Evolutionary conservation across 2,888 invertebrate genomes (phyloP).

Genomic region (Eretmocerus hayati): DNA sequence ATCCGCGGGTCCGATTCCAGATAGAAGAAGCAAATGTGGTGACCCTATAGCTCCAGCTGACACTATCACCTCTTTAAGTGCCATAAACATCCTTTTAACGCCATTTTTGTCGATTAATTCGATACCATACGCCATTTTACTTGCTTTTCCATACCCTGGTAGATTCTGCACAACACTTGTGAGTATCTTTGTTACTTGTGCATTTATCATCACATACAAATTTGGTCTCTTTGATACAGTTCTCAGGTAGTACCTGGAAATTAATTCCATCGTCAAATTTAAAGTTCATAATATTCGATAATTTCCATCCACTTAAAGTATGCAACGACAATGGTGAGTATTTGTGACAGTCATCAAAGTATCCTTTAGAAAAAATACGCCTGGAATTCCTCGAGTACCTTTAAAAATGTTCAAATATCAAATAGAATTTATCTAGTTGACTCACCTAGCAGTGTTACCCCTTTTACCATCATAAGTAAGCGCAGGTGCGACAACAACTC

Average conservation of each 20-base stretch:
- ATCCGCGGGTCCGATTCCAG: constrained; percentile 50
- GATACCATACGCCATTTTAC: constrained; percentile 54
- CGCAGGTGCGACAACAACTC: constrained; percentile 44
- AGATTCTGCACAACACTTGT: constrained; percentile 23
- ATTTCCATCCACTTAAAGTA: too few relatives aligned
- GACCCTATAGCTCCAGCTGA: constrained; percentile 51
- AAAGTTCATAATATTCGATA: too few relatives aligned
- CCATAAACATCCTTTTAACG: constrained; percentile 39
- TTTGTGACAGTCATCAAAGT: too few relatives aligned
- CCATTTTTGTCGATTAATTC: constrained; percentile 45
- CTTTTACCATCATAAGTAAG: constrained; percentile 46
- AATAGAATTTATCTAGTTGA: too few relatives aligned
- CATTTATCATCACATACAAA: constrained; percentile 48
- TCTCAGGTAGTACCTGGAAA: constrained; percentile 43
- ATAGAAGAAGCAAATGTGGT: constrained; percentile 50
- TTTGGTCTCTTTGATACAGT: constrained; percentile 42
- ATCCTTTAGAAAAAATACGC: too few relatives aligned
- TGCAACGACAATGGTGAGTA: too few relatives aligned
- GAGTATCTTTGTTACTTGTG: constrained; percentile 46
- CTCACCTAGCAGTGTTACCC: constrained; percentile 45
- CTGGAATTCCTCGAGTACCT: too few relatives aligned
- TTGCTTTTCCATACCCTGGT: too few relatives aligned
- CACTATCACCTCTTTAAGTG: constrained; percentile 49
- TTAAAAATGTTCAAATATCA: background rate
- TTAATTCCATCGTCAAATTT: too few relatives aligned